phyloP scores from a whole-genome alignment of 1,140 invertebrate species.

The Drosophila equinoxialis region DNA sequence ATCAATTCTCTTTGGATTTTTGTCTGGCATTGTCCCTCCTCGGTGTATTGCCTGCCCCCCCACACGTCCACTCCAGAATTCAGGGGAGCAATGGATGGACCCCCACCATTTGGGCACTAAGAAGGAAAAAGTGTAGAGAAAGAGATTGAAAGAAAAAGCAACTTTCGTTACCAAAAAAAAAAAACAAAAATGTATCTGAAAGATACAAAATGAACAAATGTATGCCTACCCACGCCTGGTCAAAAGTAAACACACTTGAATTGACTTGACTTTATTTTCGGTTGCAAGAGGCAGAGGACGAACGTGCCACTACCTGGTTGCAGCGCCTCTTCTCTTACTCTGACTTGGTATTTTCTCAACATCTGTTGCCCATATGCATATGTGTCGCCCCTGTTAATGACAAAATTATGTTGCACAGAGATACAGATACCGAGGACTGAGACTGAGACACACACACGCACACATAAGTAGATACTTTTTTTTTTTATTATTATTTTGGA shows the following conservation, averaged over 20 bases:
- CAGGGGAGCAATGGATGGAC: not conserved
- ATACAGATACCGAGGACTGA: conserved; percentile 38
- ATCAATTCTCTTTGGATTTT: conserved; percentile 30
- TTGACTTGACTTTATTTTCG: conserved; percentile 1
- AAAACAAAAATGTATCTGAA: not conserved
- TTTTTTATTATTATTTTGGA: not conserved
- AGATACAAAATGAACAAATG: not conserved
- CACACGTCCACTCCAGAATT: not conserved
- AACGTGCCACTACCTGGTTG: conserved; percentile 65
- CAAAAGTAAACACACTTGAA: conserved; percentile 13
- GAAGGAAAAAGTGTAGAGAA: conserved; percentile 4
- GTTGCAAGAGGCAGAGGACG: conserved; percentile 16
- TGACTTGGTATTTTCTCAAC: conserved; percentile 61
- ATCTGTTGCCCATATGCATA: conserved; percentile 78
- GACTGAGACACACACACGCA: conserved; percentile 28
- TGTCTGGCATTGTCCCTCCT: conserved; percentile 9
- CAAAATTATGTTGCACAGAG: conserved; percentile 79
- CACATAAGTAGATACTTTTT: conserved; percentile 17
- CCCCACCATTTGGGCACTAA: not conserved
- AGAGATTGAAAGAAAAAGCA: conserved; percentile 50
- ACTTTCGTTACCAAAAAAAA: conserved; percentile 19
- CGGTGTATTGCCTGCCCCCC: conserved; percentile 43
- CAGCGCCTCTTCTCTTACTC: conserved; percentile 34
- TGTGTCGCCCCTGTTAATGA: conserved; percentile 61
- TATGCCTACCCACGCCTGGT: conserved; percentile 3